Evolutionary conservation across 2,797 vertebrate genomes (phyloP).

Genomic region (Sciaenops ocellatus): DNA sequence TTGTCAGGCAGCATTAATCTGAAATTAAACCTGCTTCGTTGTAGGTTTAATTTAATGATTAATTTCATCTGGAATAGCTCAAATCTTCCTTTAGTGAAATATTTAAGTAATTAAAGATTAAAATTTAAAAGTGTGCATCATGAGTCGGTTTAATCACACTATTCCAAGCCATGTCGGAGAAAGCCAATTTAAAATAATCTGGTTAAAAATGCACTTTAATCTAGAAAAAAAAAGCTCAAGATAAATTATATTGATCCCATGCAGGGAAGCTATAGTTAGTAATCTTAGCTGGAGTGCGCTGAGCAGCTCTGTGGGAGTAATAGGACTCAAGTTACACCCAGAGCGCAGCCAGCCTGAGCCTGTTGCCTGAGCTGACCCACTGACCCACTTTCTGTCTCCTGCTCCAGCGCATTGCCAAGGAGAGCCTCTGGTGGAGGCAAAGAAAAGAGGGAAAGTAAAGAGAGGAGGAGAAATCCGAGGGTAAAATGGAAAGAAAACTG

Average conservation of each 20-base stretch:
- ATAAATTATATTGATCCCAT: conserved; percentile 8
- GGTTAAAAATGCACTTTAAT: neutral
- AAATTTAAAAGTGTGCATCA: neutral
- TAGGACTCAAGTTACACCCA: conserved; percentile 71
- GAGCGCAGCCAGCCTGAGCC: conserved; percentile 69
- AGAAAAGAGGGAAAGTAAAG: conserved; percentile 33
- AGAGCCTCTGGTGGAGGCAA: conserved; percentile 66
- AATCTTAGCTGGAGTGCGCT: conserved; percentile 37
- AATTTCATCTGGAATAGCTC: neutral
- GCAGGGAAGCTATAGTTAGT: conserved; percentile 47
- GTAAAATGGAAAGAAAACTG: conserved; percentile 46
- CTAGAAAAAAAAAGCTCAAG: neutral
- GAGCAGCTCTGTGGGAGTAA: conserved; percentile 57
- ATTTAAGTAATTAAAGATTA: neutral
- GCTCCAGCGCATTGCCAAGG: conserved; percentile 61
- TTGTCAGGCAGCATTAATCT: neutral
- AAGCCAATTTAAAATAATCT: neutral
- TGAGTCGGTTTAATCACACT: neutral
- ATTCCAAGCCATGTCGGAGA: neutral
- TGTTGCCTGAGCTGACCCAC: conserved; percentile 84
- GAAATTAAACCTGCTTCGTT: neutral
- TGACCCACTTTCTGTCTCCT: conserved; percentile 86
- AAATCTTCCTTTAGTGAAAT: neutral
- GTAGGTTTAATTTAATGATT: neutral
- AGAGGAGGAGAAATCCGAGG: conserved; percentile 21